Evolutionary conservation across 2,113 vertebrate species (phyloP), one percentile per base, ranked within the genome.

Genomic region (Bufo gargarizans): DNA sequence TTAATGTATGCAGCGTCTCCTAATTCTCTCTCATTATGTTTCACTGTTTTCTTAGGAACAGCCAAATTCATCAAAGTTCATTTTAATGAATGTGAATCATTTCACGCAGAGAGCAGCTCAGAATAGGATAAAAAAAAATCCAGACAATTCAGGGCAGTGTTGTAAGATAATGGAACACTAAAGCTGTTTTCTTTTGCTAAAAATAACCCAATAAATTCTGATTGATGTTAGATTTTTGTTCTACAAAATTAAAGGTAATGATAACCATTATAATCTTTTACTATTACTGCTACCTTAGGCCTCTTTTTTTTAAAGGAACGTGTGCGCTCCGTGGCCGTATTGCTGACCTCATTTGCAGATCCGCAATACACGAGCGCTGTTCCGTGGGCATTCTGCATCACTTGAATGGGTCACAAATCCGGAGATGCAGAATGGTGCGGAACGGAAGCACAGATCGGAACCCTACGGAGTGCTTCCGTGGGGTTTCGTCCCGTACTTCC

Each of bases 241-340:
- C 65, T 20, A 33, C 67, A 83, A 77, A 90, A 85, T 88, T 79
- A 85, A 86, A 71, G 71, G 67, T 90, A 81, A 77, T 67, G 50
- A 88, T 85, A 61, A 77, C 17, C 20, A 85, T 53, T 58, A 65
- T 65, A 79, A 78, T 85, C 55, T 58, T 65, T 77, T 67, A 45
- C 71, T 33, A 67, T 88, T 88, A 77, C 43, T 77, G 72, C 59
- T 59, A 86, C 61, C 76, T 77, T 19, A 86, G 58, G 67, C 33
- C 33, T 33, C 33, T 33, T 33, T 33, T 1, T 33, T 33, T 33
- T 1, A 33, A 0, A 33, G 1, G 33, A 33, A 33, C 33, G 33
- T 33, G 33, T 33, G 33, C 33, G 33, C 33, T 33, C 33, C 1
- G 33, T 33, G 33, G 33, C 33, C 33, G 33, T 33, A 33, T 33